Conservation (phyloP, 2,797 vertebrate genomes). For the Tokudaia muenninki region DNA sequence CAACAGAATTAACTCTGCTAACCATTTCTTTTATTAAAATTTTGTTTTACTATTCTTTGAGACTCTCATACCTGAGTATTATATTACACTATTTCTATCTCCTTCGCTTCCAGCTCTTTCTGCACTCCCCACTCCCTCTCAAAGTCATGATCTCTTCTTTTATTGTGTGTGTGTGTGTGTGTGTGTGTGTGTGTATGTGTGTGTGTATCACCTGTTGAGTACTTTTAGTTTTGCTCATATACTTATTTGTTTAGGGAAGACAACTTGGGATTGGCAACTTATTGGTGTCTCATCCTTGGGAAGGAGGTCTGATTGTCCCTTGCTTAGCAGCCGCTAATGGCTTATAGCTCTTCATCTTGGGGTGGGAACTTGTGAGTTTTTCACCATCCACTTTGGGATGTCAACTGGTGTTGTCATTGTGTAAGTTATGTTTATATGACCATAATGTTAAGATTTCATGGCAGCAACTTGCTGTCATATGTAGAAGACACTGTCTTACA, state of each 20-base stretch:
- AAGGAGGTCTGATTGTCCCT: not conserved
- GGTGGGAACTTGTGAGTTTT: not conserved
- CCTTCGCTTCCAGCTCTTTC: no score
- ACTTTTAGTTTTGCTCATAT: no score
- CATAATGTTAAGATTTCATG: not conserved
- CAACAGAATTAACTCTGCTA: not conserved
- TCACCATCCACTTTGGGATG: not conserved
- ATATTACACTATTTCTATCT: no score
- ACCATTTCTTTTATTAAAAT: not conserved
- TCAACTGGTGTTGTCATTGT: not conserved
- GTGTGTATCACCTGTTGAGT: not conserved
- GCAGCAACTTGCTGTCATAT: not conserved
- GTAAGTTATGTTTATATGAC: not conserved
- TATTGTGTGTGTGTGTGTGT: not conserved
- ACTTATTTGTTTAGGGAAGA: not conserved
- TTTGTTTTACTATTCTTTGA: not conserved
- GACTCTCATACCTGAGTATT: not conserved
- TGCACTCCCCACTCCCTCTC: not conserved
- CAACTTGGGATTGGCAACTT: not conserved
- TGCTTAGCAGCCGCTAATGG: not conserved
- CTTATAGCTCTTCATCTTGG: not conserved
- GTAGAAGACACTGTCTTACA: not conserved
- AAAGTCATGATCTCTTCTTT: not conserved
- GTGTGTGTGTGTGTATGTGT: not conserved
- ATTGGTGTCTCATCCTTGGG: no score